Base-by-base conservation (phyloP, 2,888 invertebrate species). In the Sarcophaga caerulescens region DNA sequence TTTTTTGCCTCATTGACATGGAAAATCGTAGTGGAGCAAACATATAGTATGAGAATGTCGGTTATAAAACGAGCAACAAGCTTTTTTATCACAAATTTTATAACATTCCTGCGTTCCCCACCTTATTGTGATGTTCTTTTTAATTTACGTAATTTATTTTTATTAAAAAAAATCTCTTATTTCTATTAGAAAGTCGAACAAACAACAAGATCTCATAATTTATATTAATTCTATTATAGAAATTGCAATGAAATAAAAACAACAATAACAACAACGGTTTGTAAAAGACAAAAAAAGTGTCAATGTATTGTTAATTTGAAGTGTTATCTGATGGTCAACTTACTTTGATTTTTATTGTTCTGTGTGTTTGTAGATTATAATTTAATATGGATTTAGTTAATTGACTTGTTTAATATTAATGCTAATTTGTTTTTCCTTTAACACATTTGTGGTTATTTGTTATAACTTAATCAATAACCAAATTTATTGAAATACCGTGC, bases 61-160 rank as follows among this genome's bases (percentile, higher is more conserved):
- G 25, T 3, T 35, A 12, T 21, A 12, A 59, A 57, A 57, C 35
- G 57, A 71, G 70, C 57, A 57, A 71, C 70, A 71, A 71, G 70
- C 57, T 25, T 57, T 57, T 71, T 71, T 71, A 59, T 23, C 17
- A n/a, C 17, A n/a, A 57, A 3, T 35, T 23, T 70, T 19, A 57
- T 70, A n/a, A 52, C 47, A 57, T n/a, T 57, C 25, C 17, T 57
- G 59, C 23, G 25, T 12, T 59, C 57, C 69, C 69, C 69, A 35
- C 19, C 19, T 59, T 71, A 71, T 70, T 19, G 17, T n/a, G 21
- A 19, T 21, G 10, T 19, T 60, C 44, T 66, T 75, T 68, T 76
- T 21, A 76, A 66, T 76, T 76, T 76, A 76, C 76, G 76, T 76
- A 76, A 76, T 68, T 66, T 76, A n/a, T 21, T 76, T 76, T 57